These are phyloP conservation scores for Hydrochoerus hydrochaeris DNA, from an alignment of 2,113 vertebrate genomes.

Conservation along the genomic window DNA sequence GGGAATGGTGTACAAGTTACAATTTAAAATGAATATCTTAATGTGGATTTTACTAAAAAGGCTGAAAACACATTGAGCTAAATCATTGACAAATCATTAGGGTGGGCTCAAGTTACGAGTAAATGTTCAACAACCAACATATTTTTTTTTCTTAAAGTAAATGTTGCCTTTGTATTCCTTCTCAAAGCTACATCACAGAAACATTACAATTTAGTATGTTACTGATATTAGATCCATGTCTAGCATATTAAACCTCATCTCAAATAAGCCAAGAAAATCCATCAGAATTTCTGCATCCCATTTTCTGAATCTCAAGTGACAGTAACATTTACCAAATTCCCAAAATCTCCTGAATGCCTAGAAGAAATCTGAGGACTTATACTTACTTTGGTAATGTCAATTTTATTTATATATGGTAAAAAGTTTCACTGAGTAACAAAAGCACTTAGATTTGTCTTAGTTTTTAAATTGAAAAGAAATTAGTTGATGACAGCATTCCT, in stretches of 20 bases:
- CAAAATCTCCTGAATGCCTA: background rate
- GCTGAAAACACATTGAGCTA: background rate
- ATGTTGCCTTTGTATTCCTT: conserved; percentile 38
- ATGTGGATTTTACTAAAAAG: background rate
- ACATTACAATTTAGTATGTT: conserved; percentile 25
- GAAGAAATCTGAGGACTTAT: background rate
- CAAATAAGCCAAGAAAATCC: conserved; percentile 55
- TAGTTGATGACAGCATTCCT: conserved; percentile 10
- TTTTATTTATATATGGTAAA: conserved; percentile 19
- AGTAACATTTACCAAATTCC: conserved; percentile 28
- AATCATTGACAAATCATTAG: background rate
- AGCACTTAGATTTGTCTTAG: conserved; percentile 1
- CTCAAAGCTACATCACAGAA: background rate
- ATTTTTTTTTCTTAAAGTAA: background rate
- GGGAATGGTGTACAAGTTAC: background rate
- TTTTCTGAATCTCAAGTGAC: conserved; percentile 23
- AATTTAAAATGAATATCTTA: background rate
- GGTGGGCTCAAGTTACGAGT: background rate
- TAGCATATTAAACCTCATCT: conserved; percentile 36
- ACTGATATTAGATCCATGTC: background rate
- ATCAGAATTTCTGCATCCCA: conserved; percentile 8
- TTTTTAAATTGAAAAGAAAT: conserved; percentile 15
- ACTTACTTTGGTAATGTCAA: background rate
- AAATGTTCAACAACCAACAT: background rate
- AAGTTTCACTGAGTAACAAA: conserved; percentile 38